These are phyloP conservation scores for Metalampra italica DNA, from an alignment of 2,888 invertebrate species.

Conservation along the genomic window DNA sequence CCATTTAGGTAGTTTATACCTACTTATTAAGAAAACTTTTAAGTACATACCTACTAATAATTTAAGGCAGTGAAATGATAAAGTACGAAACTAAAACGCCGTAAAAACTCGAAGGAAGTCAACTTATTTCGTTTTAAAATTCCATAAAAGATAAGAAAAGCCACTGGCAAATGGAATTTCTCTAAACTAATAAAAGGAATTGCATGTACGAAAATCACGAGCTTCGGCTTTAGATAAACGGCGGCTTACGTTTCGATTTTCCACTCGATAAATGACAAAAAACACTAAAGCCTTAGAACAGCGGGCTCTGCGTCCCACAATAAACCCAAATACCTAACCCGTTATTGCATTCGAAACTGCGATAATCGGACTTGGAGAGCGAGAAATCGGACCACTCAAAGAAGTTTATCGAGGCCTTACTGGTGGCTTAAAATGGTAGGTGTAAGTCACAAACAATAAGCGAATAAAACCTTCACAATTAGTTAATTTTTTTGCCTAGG, in stretches of 20 bases:
- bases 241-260: constrained; percentile 1
- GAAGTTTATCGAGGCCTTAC: constrained; percentile 25
- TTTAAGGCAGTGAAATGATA: too few species aligned
- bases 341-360: constrained; percentile 23
- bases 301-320: neutral
- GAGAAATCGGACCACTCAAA: constrained; percentile 26
- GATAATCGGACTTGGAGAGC: constrained; percentile 20
- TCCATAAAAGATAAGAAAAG: too few species aligned
- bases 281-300: neutral
- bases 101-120: too few species aligned
- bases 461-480: neutral
- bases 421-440: constrained; percentile 15
- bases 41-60: too few species aligned
- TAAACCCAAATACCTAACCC: constrained; percentile 7
- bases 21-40: too few species aligned
- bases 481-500: too few species aligned
- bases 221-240: neutral
- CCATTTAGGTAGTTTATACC: too few species aligned
- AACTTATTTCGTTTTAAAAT: too few species aligned
- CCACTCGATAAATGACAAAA: neutral
- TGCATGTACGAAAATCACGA: neutral
- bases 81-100: too few species aligned
- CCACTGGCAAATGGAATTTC: too few species aligned
- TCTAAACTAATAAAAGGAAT: neutral
- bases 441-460: constrained; percentile 12